A percentile compares a stretch with the other conserved stretches of the same genome.
phyloP scores from a whole-genome alignment of 2,888 invertebrate species.

The Pristionchus exspectatus region DNA sequence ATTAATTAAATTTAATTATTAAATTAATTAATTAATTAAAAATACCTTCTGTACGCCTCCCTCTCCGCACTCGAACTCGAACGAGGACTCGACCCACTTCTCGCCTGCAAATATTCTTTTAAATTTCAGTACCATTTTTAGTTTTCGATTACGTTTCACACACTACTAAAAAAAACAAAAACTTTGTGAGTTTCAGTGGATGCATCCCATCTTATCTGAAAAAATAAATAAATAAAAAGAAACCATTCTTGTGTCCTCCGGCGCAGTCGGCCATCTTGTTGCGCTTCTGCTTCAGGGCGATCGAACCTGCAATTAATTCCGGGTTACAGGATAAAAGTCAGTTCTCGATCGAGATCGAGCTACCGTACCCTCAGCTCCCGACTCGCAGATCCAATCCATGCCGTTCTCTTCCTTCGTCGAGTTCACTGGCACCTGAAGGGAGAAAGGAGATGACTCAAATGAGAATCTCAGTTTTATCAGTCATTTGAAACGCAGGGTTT shows the following conservation, averaged over 20 bases:
- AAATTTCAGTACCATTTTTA: background rate
- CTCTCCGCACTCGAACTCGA: conserved; percentile 68
- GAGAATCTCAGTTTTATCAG: too few relatives aligned
- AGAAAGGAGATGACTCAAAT: too few relatives aligned
- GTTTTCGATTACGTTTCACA: background rate
- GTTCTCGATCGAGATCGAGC: background rate
- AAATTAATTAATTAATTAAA: background rate
- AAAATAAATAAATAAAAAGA: too few relatives aligned
- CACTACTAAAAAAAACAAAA: too few relatives aligned
- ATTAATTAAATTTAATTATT: background rate
- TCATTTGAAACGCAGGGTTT: too few relatives aligned
- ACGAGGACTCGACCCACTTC: conserved; percentile 69
- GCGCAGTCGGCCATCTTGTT: conserved; percentile 64
- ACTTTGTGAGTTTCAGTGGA: too few relatives aligned
- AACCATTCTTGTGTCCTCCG: conserved; percentile 65
- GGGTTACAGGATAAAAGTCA: background rate
- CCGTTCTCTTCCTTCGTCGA: conserved; percentile 57
- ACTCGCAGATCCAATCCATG: conserved; percentile 65
- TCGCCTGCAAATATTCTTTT: conserved; percentile 58
- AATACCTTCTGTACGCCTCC: conserved; percentile 57
- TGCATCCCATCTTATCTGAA: too few relatives aligned
- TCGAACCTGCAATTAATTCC: conserved; percentile 22
- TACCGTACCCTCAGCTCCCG: conserved; percentile 51
- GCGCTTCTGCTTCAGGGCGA: conserved; percentile 63
- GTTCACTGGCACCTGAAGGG: conserved; percentile 58